Evolutionary conservation across 2,113 vertebrate species (phyloP).

Genomic region (Lepisosteus oculatus): DNA sequence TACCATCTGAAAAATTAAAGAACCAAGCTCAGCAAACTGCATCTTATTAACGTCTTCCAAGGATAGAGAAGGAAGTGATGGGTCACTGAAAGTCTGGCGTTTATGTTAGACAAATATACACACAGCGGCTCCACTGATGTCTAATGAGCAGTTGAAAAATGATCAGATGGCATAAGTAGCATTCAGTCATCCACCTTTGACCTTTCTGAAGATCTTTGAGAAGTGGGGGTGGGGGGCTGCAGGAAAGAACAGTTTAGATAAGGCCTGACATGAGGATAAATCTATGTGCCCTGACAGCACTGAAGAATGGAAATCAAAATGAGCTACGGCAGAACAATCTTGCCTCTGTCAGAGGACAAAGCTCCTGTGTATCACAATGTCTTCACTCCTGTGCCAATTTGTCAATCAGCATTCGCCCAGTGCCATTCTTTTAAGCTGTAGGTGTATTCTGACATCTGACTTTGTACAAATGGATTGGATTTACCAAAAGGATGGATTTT

Average conservation of each 20-base stretch:
- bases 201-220: not conserved
- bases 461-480: not conserved
- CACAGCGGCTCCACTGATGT: not conserved
- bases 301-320: not conserved
- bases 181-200: not conserved
- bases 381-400: not conserved
- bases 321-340: not conserved
- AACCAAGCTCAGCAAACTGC: constrained; percentile 1
- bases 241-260: no score
- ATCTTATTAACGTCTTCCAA: not conserved
- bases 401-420: not conserved
- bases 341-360: not conserved
- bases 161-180: constrained; percentile 1
- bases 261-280: not conserved
- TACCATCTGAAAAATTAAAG: not conserved
- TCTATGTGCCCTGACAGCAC: not conserved
- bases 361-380: not conserved
- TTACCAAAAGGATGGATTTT: not conserved
- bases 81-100: not conserved
- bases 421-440: not conserved
- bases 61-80: not conserved
- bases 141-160: not conserved
- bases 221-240: no score
- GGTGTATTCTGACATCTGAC: not conserved
- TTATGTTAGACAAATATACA: constrained; percentile 2